These are phyloP conservation scores for Tipula helvola DNA, from an alignment of 2,888 invertebrate species.

Conservation along the genomic window DNA sequence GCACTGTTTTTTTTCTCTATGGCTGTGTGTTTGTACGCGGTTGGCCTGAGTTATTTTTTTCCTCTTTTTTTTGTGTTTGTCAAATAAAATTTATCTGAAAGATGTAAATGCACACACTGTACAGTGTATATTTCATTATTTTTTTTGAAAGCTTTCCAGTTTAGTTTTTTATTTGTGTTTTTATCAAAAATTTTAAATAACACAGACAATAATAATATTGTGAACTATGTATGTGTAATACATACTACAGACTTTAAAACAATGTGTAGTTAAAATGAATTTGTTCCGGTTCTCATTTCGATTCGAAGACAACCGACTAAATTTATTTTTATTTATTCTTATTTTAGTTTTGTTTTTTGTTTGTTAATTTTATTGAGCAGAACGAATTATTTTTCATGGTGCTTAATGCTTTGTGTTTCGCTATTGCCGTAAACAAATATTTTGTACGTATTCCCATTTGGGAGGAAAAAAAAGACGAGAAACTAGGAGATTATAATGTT, in stretches of 20 bases:
- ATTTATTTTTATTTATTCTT: background rate
- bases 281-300: background rate
- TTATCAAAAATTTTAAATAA: background rate
- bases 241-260: background rate
- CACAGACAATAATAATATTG: background rate
- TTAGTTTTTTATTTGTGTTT: background rate
- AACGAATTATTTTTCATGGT: background rate
- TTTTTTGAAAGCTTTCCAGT: background rate
- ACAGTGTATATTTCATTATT: background rate
- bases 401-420: background rate
- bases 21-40: background rate
- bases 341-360: too few species aligned
- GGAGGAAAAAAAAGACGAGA: background rate
- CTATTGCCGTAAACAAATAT: background rate
- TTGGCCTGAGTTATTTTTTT: background rate
- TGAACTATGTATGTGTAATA: too few species aligned
- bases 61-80: background rate
- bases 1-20: background rate
- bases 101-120: background rate
- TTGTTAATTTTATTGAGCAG: background rate
- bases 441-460: background rate
- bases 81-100: background rate
- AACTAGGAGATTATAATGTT: background rate
- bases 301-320: background rate
- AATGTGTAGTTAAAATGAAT: background rate